Conservation (phyloP, 2,113 vertebrate species). For the Patagioenas fasciata region DNA sequence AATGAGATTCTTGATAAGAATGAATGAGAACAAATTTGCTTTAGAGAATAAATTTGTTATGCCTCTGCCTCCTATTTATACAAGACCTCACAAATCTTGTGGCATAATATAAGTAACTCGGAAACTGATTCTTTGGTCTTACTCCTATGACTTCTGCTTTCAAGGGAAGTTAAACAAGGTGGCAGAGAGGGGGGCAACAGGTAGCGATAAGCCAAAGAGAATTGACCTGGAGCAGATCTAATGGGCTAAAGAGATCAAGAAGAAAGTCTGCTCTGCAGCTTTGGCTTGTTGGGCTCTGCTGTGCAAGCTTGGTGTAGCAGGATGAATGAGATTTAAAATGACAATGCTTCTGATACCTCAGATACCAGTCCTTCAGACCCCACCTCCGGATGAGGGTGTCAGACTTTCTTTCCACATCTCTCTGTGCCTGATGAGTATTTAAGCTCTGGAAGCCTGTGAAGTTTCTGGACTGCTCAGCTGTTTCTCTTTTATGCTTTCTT, state of each 20-base stretch:
- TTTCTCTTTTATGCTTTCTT: conserved; percentile 62
- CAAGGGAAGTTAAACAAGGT: conserved; percentile 19
- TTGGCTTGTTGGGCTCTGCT: conserved; percentile 7
- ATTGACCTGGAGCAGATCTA: conserved; percentile 18
- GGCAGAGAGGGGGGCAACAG: accelerated
- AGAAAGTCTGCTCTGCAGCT: neutral
- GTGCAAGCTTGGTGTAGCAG: neutral
- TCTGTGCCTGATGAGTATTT: conserved; percentile 52
- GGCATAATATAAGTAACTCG: neutral
- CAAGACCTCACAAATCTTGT: conserved; percentile 33
- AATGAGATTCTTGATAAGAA: conserved; percentile 46
- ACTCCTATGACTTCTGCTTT: conserved; percentile 23
- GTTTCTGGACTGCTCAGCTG: conserved; percentile 51
- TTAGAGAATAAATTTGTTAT: conserved; percentile 38
- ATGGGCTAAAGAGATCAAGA: conserved; percentile 25
- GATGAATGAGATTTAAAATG: neutral
- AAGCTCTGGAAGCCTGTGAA: conserved; percentile 18
- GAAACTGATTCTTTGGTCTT: conserved; percentile 25
- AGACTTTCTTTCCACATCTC: conserved; percentile 72
- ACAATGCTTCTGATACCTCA: neutral
- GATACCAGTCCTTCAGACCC: conserved; percentile 19
- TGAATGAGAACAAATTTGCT: conserved; percentile 51
- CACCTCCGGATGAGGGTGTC: neutral
- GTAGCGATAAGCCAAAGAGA: neutral
- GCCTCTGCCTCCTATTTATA: conserved; percentile 30